Evolutionary conservation across 92 coral and sea anemone genomes (phyloP), one percentile per base, ranked within the genome.

Genomic region (Siderastrea siderea): DNA sequence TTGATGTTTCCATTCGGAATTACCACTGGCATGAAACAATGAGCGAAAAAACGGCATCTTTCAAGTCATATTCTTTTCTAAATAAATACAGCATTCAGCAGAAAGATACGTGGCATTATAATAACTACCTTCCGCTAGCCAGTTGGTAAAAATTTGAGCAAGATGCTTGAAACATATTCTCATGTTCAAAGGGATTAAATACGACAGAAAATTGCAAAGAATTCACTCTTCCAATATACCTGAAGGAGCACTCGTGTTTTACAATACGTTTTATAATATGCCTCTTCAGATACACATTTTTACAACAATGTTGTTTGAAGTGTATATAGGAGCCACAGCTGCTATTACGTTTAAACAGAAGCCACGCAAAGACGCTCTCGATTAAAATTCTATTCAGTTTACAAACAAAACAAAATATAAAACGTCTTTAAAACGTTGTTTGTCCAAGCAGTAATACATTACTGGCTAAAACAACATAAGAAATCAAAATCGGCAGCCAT

Each of bases 361-460:
- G 12, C 47, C 48, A 70, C 47, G 78, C 68, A 48, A 68, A 82
- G 13, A 1, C 6, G 68, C 47, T 12, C 8, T 54, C 4, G 19
- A 52, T 53, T 26, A 7, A 15, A 15, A 55, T 46, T 63, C 51
- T 38, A 9, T 46, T 26, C 59, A 55, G 77, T 68, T 69, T 81
- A 54, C 54, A 81, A 53, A 68, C 76, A 81, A 68, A 81, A 68
- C 76, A 81, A 47, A 69, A 68, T 46, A 55, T 2, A 38, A 5
- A 7, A 69, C 43, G 26, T 44, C 17, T 1, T 3, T 11, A 52
- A 16, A 43, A 15, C 53, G 17, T 3, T 45, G 43, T 58, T 77
- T 77, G 55, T 45, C 5, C 14, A 58, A 81, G 45, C 61, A 10
- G 38, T 44, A 9, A 2, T 14, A n/a, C 58, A 46, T 1, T 4